Conservation (phyloP, 2,113 vertebrate genomes). For the Columbina picui region DNA sequence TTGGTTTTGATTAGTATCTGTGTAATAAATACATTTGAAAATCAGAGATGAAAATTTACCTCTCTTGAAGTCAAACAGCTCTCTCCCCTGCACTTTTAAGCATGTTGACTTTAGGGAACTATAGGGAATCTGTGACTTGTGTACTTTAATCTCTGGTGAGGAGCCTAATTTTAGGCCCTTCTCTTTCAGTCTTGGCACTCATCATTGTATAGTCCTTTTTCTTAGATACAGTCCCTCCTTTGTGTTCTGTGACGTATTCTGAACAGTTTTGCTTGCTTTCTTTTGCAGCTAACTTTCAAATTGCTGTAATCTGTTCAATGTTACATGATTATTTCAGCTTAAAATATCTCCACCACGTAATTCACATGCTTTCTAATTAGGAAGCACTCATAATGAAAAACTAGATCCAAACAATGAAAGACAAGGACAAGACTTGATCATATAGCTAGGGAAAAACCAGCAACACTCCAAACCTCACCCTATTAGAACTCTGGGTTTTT, state of each 20-base stretch:
- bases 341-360: not conserved
- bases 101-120: not conserved
- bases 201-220: not conserved
- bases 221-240: not conserved
- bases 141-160: not conserved
- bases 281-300: conserved; percentile 16
- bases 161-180: not conserved
- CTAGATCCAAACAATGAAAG: not conserved
- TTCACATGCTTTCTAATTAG: not conserved
- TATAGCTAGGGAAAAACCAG: not conserved
- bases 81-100: accelerated
- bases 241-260: not conserved
- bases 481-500: not conserved
- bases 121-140: not conserved
- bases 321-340: not conserved
- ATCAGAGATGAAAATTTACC: not conserved
- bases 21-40: not conserved
- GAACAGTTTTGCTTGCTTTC: not conserved
- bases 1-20: not conserved
- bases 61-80: not conserved
- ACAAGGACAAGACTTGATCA: not conserved
- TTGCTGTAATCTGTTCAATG: not conserved
- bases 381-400: not conserved
- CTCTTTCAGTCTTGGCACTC: not conserved
- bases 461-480: not conserved